Conservation (phyloP, 2,888 invertebrate species). For the Andrena haemorrhoa region DNA sequence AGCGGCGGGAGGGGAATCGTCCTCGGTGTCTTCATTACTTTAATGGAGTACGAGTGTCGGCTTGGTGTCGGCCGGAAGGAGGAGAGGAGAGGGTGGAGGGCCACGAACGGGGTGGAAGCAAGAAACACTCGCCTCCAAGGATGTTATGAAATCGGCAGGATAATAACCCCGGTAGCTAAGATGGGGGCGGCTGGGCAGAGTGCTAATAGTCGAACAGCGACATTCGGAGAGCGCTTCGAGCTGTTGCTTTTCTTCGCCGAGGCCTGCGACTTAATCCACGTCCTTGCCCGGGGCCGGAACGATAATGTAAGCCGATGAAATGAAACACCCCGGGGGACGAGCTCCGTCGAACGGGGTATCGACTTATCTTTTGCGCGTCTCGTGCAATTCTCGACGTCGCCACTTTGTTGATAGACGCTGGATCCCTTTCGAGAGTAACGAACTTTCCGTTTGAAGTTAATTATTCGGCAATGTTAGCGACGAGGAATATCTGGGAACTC, state of each 20-base stretch:
- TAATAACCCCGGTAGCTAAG: constrained; percentile 71
- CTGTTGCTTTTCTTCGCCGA: constrained; percentile 60
- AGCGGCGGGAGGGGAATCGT: constrained; percentile 50
- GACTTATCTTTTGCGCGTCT: neutral
- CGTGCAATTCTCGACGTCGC: neutral
- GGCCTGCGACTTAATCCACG: constrained; percentile 57
- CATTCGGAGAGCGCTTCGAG: constrained; percentile 57
- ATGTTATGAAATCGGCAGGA: constrained; percentile 79
- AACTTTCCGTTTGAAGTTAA: neutral
- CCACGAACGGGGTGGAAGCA: constrained; percentile 41
- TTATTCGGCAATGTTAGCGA: neutral
- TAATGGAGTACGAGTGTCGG: constrained; percentile 80
- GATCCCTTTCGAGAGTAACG: neutral
- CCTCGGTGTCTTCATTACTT: constrained; percentile 83
- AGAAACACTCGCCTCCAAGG: constrained; percentile 71
- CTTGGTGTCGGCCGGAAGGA: constrained; percentile 58
- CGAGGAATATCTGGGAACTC: neutral
- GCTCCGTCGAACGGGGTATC: constrained; percentile 10
- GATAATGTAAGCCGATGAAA: constrained; percentile 55
- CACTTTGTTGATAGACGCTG: neutral
- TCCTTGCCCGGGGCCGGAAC: constrained; percentile 16
- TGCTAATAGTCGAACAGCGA: constrained; percentile 67
- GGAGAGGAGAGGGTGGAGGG: constrained; percentile 34
- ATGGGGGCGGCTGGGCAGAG: constrained; percentile 31
- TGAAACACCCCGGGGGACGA: constrained; percentile 30